Evolutionary conservation across 1,140 invertebrate genomes (phyloP), one percentile per base, ranked within the genome.

Genomic region (Pachyrhynchus sulphureomaculatus): DNA sequence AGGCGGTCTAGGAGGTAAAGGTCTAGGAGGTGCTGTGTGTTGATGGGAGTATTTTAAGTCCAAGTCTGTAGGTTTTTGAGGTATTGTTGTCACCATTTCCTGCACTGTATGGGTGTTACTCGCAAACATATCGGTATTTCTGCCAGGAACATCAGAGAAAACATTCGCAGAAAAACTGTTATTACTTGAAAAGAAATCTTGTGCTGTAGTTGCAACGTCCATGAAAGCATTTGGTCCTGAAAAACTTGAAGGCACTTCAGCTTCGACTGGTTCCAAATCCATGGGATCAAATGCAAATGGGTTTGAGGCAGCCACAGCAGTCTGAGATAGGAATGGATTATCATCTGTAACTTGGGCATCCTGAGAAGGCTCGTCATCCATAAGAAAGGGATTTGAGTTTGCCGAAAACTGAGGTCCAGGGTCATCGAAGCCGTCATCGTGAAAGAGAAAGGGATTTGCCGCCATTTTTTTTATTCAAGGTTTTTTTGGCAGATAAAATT

Each of bases 381-480:
- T 83, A 34, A 91, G 82, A 72, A 91, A 91, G 24, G 89, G 89
- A 79, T 91, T 91, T 1, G 85, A 82, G 24, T 73, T 76, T 6
- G 78, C 70, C 10, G 80, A 72, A 4, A 70, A 24, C 8, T 23
- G 36, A 37, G 70, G 57, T 20, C 29, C 60, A 2, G 77, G 74
- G 4, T 67, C 52, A 24, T 71, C 70, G 65, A 82, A 79, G 29
- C 84, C 83, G 66, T 89, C 87, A 58, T 82, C 83, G 71, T 82
- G 82, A 78, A 89, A 89, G 48, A 91, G 76, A 75, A 92, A 92
- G 13, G 89, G 89, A 80, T 92, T 92, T 33, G 79, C 81, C 8
- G 80, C 83, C 68, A 87, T 88, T 79, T 82, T 87, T 21, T 62
- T 67, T 9, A 10, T 29, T 29, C 26, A 9, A 29, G 5, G 12